Conservation (phyloP, 2,888 invertebrate species). For the Carabus problematicus region DNA sequence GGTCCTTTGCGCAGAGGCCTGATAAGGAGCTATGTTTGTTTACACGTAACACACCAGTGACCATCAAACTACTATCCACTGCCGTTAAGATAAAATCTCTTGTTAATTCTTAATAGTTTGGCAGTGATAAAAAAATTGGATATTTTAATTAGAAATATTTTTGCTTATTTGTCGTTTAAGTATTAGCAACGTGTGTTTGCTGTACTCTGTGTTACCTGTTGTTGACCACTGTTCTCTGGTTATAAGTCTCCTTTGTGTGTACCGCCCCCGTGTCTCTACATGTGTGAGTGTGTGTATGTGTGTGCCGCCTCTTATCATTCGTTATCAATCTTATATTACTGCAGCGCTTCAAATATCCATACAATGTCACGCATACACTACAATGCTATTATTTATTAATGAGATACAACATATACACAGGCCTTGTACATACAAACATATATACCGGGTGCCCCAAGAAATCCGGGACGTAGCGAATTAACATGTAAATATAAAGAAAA, state of each 20-base stretch:
- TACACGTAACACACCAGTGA: constrained; percentile 26
- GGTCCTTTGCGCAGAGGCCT: constrained; percentile 28
- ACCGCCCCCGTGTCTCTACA: constrained; percentile 15
- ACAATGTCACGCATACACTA: constrained; percentile 58
- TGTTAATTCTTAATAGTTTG: background rate
- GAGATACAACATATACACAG: constrained; percentile 49
- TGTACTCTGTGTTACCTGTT: constrained; percentile 2
- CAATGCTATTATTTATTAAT: constrained; percentile 59
- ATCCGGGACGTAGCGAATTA: no score
- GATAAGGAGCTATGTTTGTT: constrained; percentile 29
- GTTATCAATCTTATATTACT: constrained; percentile 54
- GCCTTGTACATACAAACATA: constrained; percentile 25
- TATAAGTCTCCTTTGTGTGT: constrained; percentile 29
- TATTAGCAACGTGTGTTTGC: no score
- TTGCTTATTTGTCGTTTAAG: no score
- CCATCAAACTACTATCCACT: constrained; percentile 9
- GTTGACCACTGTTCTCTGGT: constrained; percentile 12
- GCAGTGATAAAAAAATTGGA: background rate
- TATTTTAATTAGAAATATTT: no score
- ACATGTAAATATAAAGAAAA: no score
- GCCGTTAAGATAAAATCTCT: background rate
- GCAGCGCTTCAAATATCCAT: constrained; percentile 55
- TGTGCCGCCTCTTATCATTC: constrained; percentile 50
- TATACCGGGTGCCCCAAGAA: no score
- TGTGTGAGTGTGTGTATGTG: constrained; percentile 4